Evolutionary conservation across 2,888 invertebrate species (phyloP).

Genomic region (Stenchaetothrips biformis): DNA sequence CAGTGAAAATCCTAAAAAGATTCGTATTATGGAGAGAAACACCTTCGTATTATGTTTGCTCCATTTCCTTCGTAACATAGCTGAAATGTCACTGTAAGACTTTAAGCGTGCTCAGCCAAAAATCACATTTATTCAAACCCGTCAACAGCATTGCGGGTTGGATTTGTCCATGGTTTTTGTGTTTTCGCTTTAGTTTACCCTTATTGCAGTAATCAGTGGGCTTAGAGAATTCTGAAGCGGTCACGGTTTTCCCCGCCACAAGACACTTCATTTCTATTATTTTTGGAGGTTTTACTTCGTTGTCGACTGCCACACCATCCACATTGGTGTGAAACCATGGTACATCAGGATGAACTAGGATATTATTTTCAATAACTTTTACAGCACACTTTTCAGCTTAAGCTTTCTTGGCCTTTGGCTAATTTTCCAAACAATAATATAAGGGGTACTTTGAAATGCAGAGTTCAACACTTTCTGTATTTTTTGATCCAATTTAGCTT

Average conservation of each 20-base stretch:
- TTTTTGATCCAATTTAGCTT: constrained; percentile 17
- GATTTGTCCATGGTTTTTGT: background rate
- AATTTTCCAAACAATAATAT: background rate
- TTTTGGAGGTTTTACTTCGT: background rate
- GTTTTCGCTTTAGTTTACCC: background rate
- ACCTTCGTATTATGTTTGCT: no score
- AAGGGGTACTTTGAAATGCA: background rate
- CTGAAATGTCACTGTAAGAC: no score
- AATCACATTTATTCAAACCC: background rate
- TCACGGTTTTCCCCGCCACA: background rate
- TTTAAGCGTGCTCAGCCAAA: no score
- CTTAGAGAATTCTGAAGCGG: background rate
- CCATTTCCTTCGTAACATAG: no score
- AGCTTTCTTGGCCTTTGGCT: background rate
- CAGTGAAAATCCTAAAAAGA: no score
- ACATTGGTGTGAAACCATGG: background rate
- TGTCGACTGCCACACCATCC: background rate
- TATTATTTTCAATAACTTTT: background rate
- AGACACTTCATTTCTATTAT: background rate
- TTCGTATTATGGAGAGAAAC: no score
- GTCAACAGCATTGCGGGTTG: background rate
- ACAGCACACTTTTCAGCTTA: background rate
- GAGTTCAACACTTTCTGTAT: background rate
- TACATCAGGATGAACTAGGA: background rate
- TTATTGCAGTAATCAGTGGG: background rate